Conservation (phyloP, 2,113 vertebrate species). For the Alethe diademata region DNA sequence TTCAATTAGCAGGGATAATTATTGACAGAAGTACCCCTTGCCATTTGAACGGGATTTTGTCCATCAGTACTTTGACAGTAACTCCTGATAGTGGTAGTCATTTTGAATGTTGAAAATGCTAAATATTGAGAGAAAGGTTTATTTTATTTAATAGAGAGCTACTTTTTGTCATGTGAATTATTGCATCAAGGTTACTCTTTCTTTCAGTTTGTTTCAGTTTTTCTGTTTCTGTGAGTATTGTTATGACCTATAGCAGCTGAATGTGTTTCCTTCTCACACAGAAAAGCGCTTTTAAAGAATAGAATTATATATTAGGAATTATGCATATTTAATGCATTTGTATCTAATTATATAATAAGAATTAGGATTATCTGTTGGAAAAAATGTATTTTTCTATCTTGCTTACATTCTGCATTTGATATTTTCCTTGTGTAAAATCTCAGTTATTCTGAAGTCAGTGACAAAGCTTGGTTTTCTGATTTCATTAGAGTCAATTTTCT, state of each 20-base stretch:
- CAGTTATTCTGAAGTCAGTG: background rate
- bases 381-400: background rate
- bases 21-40: background rate
- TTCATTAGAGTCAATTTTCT: background rate
- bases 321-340: background rate
- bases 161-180: background rate
- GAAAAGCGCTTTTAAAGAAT: background rate
- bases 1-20: background rate
- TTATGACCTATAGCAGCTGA: background rate
- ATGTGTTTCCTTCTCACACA: background rate
- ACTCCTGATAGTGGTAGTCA: background rate
- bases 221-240: background rate
- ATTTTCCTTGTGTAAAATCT: background rate
- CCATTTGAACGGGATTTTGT: conserved; percentile 20
- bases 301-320: background rate
- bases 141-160: background rate
- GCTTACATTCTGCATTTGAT: background rate
- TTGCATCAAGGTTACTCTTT: background rate
- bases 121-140: background rate
- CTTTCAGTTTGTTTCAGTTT: background rate
- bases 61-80: conserved; percentile 36
- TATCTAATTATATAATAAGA: background rate
- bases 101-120: background rate
- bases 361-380: background rate
- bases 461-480: background rate